Conservation (phyloP, 2,797 vertebrate species). For the Arctocebus calabarensis region DNA sequence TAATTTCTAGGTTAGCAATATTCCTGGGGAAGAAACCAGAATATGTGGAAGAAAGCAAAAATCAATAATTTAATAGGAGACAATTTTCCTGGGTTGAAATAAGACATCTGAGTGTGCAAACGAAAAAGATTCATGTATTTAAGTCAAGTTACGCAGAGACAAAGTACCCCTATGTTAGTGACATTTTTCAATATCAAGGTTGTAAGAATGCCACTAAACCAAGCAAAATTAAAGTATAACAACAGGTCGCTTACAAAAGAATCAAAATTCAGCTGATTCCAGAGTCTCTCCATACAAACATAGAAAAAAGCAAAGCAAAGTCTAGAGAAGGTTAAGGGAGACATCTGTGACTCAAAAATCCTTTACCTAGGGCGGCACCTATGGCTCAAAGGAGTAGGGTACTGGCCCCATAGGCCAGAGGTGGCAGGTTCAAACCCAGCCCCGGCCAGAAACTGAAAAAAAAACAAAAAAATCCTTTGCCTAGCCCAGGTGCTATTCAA, state of each 20-base stretch:
- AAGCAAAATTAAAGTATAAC: neutral
- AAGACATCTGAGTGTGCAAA: neutral
- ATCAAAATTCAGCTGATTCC: neutral
- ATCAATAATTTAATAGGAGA: neutral
- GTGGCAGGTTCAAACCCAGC: no score
- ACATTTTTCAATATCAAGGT: neutral
- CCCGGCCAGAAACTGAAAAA: no score
- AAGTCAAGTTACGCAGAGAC: conserved; percentile 14
- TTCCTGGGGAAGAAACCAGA: neutral
- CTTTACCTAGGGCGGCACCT: no score
- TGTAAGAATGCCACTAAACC: neutral
- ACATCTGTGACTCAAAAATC: neutral
- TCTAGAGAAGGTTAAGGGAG: neutral
- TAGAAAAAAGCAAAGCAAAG: neutral
- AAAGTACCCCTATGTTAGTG: neutral
- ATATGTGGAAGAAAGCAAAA: neutral
- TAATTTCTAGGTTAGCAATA: neutral
- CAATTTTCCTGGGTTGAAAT: neutral
- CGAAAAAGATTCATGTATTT: conserved; percentile 22
- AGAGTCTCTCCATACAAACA: neutral
- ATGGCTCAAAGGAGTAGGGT: no score
- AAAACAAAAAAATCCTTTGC: no score
- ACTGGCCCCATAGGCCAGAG: no score
- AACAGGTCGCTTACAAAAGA: neutral
- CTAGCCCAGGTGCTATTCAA: neutral